These are phyloP conservation scores for Cephus pulcher DNA, from an alignment of 2,888 invertebrate species.

Conservation along the genomic window DNA sequence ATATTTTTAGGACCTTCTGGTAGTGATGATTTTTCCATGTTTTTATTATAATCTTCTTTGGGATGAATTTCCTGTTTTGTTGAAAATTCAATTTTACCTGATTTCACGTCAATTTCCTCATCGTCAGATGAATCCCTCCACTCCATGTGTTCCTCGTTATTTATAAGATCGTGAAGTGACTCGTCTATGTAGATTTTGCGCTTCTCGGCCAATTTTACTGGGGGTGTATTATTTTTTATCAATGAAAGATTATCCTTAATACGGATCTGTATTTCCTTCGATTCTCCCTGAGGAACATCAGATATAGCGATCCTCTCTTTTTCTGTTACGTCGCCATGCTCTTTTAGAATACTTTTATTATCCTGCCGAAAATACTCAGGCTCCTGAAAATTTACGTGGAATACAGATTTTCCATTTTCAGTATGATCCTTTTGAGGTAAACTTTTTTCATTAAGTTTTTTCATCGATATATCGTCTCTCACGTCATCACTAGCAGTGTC, in stretches of 20 bases:
- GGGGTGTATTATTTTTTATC: not conserved
- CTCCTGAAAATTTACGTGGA: not conserved
- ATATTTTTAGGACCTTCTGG: not conserved
- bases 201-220: slow-evolving; percentile 1
- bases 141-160: slow-evolving; percentile 17
- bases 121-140: slow-evolving; percentile 21
- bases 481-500: not conserved
- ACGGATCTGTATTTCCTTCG: not conserved
- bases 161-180: slow-evolving; percentile 31
- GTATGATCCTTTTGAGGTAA: not conserved
- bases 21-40: slow-evolving; percentile 10
- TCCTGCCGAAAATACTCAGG: not conserved
- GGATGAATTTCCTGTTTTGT: not conserved
- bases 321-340: not conserved
- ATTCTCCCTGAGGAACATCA: not conserved
- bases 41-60: not conserved
- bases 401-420: not conserved
- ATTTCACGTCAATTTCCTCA: slow-evolving; percentile 1
- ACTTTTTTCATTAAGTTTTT: not conserved
- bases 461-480: not conserved
- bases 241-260: not conserved
- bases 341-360: not conserved
- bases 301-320: not conserved
- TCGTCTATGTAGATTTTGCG: slow-evolving; percentile 30
- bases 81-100: not conserved